Evolutionary conservation across 2,888 invertebrate genomes (phyloP).

Genomic region (Agonopterix heracliana): DNA sequence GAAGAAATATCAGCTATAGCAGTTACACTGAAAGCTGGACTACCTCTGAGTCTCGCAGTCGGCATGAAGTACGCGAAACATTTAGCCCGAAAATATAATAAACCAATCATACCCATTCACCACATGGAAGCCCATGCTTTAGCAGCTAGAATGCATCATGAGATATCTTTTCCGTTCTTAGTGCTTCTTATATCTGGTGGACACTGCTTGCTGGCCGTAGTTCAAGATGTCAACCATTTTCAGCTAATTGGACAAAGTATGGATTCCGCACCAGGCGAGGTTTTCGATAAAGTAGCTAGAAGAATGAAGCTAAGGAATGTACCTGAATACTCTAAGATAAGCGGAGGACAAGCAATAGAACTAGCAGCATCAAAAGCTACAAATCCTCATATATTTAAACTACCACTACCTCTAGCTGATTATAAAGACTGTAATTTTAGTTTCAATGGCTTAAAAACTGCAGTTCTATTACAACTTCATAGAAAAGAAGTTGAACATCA

Average conservation of each 20-base stretch:
- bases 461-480: constrained; percentile 69
- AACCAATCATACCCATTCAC: constrained; percentile 96
- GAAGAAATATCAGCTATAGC: constrained; percentile 91
- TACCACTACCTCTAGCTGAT: constrained; percentile 79
- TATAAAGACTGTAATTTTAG: constrained; percentile 92
- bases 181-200: constrained; percentile 95
- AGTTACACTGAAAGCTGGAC: constrained; percentile 90
- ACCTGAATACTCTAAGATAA: constrained; percentile 82
- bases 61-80: constrained; percentile 91
- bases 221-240: constrained; percentile 84
- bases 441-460: constrained; percentile 89
- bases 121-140: constrained; percentile 99
- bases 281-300: constrained; percentile 94
- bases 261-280: constrained; percentile 95
- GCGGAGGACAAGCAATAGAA: constrained; percentile 93
- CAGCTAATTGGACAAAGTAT: constrained; percentile 85
- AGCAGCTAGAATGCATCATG: constrained; percentile 84
- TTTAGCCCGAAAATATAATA: constrained; percentile 79
- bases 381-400: constrained; percentile 80
- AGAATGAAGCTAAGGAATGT: constrained; percentile 88
- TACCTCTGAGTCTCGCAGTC: constrained; percentile 85
- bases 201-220: constrained; percentile 90
- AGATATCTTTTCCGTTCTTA: constrained; percentile 90
- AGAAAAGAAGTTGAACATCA: constrained; percentile 76
- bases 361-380: constrained; percentile 82